Base-by-base conservation (phyloP, 2,888 invertebrate genomes). In the Lasioglossum oenotherae region DNA sequence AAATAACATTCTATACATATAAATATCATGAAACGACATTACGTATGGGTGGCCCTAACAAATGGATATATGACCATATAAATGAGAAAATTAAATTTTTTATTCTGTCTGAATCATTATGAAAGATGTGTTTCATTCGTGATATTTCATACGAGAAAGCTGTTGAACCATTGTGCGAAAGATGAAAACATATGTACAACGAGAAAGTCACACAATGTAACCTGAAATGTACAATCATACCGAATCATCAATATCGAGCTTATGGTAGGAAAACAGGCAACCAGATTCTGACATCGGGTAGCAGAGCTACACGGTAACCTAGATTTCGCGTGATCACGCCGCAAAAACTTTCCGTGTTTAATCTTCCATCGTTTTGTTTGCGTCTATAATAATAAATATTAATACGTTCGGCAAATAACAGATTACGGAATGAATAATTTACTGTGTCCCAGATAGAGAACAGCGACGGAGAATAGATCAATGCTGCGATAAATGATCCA, bases 401-500 rank as follows among this genome's bases (percentile, higher is more conserved):
- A 84, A 78, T 75, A 78, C 72, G 69, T 74, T 41, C 19, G 78
- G 71, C 41, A 74, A 78, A 78, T 69, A 83, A 78, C 60, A 64
- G 78, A 84, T 85, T 78, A 73, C 84, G 46, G 38, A 60, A 60
- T 75, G 84, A 85, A 85, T 85, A 85, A 85, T 84, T 84, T 79
- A 84, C 78, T 4, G 35, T 1, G 31, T 5, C 35, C 27, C 23
- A 35, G 60, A 81, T 78, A 38, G 64, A 19, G 57, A 64, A 72
- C 27, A 27, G 44, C 75, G 71, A 83, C 41, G 27, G 49, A 72
- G 72, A 38, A 82, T 72, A 60, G 82, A 75, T 76, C 57, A 57
- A 72, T 69, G n/a, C 19, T 31, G 31, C 23, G 69, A 46, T 77
- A 77, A 67, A 69, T 49, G 49, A 69, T 67, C 35, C 69, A 16